Conservation (phyloP, 2,113 vertebrate species). For the Oryzias curvinotus region DNA sequence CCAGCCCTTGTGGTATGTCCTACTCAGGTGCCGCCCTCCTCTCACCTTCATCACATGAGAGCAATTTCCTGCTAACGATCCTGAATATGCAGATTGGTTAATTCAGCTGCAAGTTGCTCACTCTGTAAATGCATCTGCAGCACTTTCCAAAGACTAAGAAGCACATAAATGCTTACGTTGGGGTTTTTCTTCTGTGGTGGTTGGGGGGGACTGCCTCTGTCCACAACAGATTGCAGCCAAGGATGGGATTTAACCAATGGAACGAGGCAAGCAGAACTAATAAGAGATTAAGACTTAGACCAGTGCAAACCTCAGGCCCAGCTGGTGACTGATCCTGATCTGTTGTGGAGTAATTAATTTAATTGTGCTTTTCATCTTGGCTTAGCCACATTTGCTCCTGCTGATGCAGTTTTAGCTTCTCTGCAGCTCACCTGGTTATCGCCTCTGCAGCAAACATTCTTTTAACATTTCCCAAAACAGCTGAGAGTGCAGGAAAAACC, state of each 20-base stretch:
- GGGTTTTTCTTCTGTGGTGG: constrained; percentile 55
- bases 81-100: constrained; percentile 78
- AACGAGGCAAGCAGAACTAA: constrained; percentile 57
- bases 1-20: constrained; percentile 40
- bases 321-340: constrained; percentile 57
- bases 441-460: constrained; percentile 63
- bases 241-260: constrained; percentile 54
- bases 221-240: constrained; percentile 58
- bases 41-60: constrained; percentile 55
- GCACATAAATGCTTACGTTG: constrained; percentile 74
- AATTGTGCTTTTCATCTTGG: constrained; percentile 55
- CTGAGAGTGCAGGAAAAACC: constrained; percentile 65
- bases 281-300: constrained; percentile 65
- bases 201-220: constrained; percentile 48
- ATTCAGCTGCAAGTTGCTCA: constrained; percentile 76
- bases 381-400: constrained; percentile 38
- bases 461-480: constrained; percentile 58
- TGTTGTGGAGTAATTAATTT: constrained; percentile 62
- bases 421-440: constrained; percentile 53
- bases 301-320: constrained; percentile 43
- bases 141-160: constrained; percentile 76
- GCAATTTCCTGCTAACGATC: constrained; percentile 55
- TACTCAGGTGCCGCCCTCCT: constrained; percentile 31
- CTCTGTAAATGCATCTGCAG: constrained; percentile 79
- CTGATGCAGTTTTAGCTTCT: constrained; percentile 33